Conservation (phyloP, 1,140 invertebrate species). For the Temnothorax curvispinosus region DNA sequence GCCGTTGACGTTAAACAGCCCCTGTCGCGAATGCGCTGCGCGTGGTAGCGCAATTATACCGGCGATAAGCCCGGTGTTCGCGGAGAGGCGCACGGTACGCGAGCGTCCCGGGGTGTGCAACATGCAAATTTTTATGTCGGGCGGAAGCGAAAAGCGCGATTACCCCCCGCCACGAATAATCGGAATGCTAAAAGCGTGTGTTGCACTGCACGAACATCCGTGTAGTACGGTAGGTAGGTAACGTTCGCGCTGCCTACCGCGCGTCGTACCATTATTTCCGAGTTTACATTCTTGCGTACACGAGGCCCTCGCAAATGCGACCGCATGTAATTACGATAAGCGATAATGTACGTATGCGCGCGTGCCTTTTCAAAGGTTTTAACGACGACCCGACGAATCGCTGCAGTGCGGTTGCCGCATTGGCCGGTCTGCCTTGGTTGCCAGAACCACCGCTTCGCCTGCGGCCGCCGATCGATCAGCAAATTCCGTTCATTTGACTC, state of each 20-base stretch:
- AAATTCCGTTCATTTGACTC: conserved; percentile 31
- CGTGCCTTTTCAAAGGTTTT: conserved; percentile 62
- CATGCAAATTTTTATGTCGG: conserved; percentile 59
- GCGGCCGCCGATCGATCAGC: conserved; percentile 21
- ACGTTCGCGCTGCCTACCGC: neutral
- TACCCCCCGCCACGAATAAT: conserved; percentile 59
- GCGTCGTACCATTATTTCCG: conserved; percentile 15
- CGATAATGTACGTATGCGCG: conserved; percentile 60
- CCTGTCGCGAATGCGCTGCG: neutral
- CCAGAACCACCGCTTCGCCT: neutral
- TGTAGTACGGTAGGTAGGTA: neutral
- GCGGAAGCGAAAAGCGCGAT: conserved; percentile 58
- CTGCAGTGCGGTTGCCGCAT: conserved; percentile 66
- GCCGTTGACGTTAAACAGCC: conserved; percentile 32
- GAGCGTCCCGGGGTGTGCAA: neutral
- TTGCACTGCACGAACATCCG: conserved; percentile 35
- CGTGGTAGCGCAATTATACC: conserved; percentile 6
- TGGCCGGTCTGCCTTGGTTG: conserved; percentile 10
- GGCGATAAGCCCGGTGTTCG: conserved; percentile 34
- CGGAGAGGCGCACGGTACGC: neutral
- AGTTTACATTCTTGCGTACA: conserved; percentile 41
- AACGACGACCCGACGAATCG: conserved; percentile 26
- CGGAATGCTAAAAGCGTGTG: conserved; percentile 56
- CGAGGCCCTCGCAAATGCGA: conserved; percentile 11
- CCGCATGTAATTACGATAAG: conserved; percentile 63